Evolutionary conservation across 2,797 vertebrate species (phyloP).

Genomic region (Anableps anableps): DNA sequence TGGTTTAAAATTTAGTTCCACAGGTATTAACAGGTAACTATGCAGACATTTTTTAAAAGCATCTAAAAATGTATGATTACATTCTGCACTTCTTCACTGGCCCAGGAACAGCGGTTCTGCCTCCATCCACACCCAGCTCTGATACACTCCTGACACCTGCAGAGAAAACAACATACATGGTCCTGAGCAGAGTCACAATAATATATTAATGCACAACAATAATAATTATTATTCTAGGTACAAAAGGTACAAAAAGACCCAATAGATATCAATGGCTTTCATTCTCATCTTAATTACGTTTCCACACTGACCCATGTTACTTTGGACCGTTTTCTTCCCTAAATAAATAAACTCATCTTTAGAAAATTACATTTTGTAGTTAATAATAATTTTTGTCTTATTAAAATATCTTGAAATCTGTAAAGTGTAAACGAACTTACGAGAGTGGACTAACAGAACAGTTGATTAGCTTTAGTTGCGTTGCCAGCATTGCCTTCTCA

Average conservation of each 20-base stretch:
- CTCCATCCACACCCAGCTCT: constrained; percentile 73
- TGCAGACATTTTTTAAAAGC: neutral
- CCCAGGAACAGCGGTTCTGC: constrained; percentile 60
- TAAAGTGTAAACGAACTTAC: neutral
- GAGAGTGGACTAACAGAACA: neutral
- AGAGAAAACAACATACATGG: constrained; percentile 20
- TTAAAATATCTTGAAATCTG: too few species aligned
- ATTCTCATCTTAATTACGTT: too few species aligned
- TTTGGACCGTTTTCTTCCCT: too few species aligned
- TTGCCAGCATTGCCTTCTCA: rapidly evolving
- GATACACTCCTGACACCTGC: constrained; percentile 71
- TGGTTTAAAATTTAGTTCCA: too few species aligned
- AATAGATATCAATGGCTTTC: too few species aligned
- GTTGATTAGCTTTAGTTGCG: neutral
- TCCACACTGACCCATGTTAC: too few species aligned
- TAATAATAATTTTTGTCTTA: too few species aligned
- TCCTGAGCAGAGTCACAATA: neutral
- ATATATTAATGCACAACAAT: neutral
- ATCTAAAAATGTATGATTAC: neutral
- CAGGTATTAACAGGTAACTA: neutral
- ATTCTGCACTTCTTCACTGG: neutral
- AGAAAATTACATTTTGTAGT: too few species aligned
- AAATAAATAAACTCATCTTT: too few species aligned
- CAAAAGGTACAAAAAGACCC: too few species aligned
- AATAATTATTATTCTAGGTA: too few species aligned